phyloP scores from a whole-genome alignment of 1,140 invertebrate species.

The Aphelenchoides avenae region DNA sequence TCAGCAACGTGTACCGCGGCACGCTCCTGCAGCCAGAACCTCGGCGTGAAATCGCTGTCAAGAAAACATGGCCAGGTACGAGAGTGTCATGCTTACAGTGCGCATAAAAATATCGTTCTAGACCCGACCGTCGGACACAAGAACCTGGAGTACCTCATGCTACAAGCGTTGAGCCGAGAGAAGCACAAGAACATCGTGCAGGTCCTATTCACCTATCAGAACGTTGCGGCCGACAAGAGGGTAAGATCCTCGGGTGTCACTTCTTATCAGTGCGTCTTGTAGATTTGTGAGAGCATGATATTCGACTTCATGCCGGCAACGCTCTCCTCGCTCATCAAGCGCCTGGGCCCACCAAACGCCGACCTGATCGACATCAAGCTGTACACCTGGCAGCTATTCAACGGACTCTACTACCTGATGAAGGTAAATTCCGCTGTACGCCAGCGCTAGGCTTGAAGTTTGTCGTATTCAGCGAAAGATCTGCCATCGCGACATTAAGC shows the following conservation, averaged over 20 bases:
- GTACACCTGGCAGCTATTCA: conserved; percentile 50
- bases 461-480: no score
- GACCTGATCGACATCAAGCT: conserved; percentile 44
- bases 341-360: conserved; percentile 9
- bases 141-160: conserved; percentile 37
- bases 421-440: not conserved
- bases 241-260: conserved; percentile 9
- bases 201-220: conserved; percentile 42
- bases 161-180: conserved; percentile 23
- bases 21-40: conserved; percentile 16
- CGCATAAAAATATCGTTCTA: no score
- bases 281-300: conserved; percentile 42
- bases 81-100: no score
- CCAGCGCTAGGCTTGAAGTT: no score
- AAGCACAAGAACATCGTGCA: conserved; percentile 46
- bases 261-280: not conserved
- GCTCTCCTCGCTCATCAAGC: conserved; percentile 20
- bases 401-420: conserved; percentile 39
- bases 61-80: conserved; percentile 49
- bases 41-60: conserved; percentile 36
- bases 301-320: conserved; percentile 47
- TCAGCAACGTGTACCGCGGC: conserved; percentile 43
- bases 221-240: conserved; percentile 14
- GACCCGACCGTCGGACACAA: no score
- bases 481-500: conserved; percentile 55